A percentile compares a stretch with the other conserved stretches of the same genome.
Conservation (phyloP, 2,888 invertebrate species). For the Trichacis sp. region DNA sequence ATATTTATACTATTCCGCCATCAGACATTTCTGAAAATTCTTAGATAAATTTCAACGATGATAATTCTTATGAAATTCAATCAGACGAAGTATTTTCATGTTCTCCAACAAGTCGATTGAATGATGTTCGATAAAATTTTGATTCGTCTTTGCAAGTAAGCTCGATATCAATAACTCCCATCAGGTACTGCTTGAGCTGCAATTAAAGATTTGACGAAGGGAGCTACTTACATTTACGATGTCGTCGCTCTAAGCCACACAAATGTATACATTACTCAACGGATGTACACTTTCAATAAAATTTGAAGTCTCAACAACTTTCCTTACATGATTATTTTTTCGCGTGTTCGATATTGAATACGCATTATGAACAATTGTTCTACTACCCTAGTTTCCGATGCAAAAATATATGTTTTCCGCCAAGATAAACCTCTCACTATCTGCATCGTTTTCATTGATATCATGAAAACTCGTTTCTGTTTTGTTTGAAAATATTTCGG, state of each 20-base stretch:
- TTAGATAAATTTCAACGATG: too few species aligned
- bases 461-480: not conserved
- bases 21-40: too few species aligned
- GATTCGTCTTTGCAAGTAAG: not conserved
- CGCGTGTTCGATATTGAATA: not conserved
- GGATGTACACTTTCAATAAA: slow-evolving; percentile 2
- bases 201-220: not conserved
- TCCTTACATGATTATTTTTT: not conserved
- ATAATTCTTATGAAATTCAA: too few species aligned
- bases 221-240: not conserved
- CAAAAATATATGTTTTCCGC: not conserved
- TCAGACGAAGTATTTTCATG: too few species aligned
- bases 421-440: not conserved
- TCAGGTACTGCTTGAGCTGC: slow-evolving; percentile 15
- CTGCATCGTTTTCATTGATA: not conserved
- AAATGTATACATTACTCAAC: slow-evolving; percentile 6
- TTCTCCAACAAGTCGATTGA: not conserved
- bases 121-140: not conserved
- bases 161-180: slow-evolving; percentile 6
- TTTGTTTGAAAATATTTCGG: not conserved
- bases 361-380: not conserved
- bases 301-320: slow-evolving; percentile 6
- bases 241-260: slow-evolving; percentile 6
- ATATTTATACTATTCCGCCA: too few species aligned
- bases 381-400: not conserved